These are phyloP conservation scores for Ypsolopha sequella DNA, from an alignment of 2,888 invertebrate genomes.

Conservation along the genomic window DNA sequence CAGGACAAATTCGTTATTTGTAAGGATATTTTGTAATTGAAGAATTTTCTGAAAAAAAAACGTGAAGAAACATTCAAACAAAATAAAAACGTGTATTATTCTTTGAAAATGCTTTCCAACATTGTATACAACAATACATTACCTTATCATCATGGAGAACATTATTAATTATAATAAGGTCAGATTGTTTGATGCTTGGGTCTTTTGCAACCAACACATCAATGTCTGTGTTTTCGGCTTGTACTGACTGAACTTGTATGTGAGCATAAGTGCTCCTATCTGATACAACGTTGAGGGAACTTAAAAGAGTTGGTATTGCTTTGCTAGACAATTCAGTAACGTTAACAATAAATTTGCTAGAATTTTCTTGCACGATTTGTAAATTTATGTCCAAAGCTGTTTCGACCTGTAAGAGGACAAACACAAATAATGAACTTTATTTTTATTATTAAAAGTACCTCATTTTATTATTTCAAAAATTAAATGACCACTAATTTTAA, in stretches of 20 bases:
- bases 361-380: constrained; percentile 32
- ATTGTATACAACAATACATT: constrained; percentile 4
- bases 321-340: constrained; percentile 14
- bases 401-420: constrained; percentile 26
- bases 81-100: neutral
- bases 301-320: constrained; percentile 12
- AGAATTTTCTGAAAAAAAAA: constrained; percentile 24
- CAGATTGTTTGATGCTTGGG: constrained; percentile 13
- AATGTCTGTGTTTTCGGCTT: constrained; percentile 3
- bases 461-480: no score
- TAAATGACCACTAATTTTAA: no score
- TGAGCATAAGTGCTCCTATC: constrained; percentile 12
- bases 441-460: no score
- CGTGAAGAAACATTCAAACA: neutral
- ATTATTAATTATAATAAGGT: constrained; percentile 28
- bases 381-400: constrained; percentile 26
- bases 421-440: no score
- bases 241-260: constrained; percentile 7
- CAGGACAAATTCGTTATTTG: constrained; percentile 25
- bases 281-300: constrained; percentile 17
- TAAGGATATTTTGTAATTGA: constrained; percentile 16
- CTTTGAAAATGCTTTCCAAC: neutral
- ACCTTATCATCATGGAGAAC: constrained; percentile 27
- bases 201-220: constrained; percentile 7
- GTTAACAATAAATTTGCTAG: constrained; percentile 14